A percentile compares a stretch with the other conserved stretches of the same genome.
phyloP scores from a whole-genome alignment of 92 coral and sea anemone genomes.

The Epizoanthus scotinus region DNA sequence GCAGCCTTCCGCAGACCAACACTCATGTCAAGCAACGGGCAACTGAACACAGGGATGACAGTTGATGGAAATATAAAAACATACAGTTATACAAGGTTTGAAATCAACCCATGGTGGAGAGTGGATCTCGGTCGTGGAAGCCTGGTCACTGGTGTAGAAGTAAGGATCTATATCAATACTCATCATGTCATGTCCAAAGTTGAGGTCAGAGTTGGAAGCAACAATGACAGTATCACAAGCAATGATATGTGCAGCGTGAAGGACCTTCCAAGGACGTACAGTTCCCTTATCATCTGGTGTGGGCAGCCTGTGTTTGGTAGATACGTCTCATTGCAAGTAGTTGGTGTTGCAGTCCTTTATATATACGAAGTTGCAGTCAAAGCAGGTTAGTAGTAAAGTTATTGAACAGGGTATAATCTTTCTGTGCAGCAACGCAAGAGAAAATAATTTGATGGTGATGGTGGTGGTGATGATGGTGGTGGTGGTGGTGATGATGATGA shows the following conservation, averaged over 20 bases:
- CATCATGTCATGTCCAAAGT: neutral
- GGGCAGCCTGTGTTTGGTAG: neutral
- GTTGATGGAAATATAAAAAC: neutral
- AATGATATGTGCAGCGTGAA: neutral
- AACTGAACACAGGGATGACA: neutral
- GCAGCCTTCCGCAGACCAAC: constrained; percentile 15
- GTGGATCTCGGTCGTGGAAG: constrained; percentile 27
- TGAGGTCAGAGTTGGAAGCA: neutral
- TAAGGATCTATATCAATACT: neutral
- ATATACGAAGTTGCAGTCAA: too few species aligned
- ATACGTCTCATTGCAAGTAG: neutral
- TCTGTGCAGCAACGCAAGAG: too few species aligned
- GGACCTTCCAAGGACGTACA: too few species aligned
- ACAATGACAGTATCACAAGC: neutral
- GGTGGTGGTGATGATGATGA: too few species aligned
- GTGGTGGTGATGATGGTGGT: too few species aligned
- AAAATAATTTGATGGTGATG: too few species aligned
- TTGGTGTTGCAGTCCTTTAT: neutral
- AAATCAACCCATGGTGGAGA: neutral
- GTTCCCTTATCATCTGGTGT: neutral
- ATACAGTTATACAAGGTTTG: neutral
- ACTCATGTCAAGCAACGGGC: neutral
- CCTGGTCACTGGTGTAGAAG: neutral
- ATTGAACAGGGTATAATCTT: too few species aligned
- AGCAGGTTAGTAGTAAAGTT: too few species aligned